Percentiles rank a stretch among this genome's conserved stretches.
These are phyloP conservation scores for Hirtodrosophila duncani DNA, from an alignment of 2,888 invertebrate genomes.

Conservation along the genomic window DNA sequence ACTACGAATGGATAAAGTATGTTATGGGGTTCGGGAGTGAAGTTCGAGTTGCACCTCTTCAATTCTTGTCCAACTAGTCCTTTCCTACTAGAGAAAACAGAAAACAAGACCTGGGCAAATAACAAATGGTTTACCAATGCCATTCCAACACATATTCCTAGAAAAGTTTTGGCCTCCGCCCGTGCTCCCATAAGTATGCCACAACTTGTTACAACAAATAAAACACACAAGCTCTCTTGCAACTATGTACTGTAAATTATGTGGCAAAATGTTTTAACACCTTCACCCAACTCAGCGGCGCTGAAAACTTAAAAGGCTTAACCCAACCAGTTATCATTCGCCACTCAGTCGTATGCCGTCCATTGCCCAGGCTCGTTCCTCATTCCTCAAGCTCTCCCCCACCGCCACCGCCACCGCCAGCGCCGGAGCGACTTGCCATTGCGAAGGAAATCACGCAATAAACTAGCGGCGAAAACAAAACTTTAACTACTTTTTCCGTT, in stretches of 20 bases:
- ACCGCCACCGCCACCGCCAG: background rate
- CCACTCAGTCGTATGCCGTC: conserved; percentile 19
- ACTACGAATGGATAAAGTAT: too few species aligned
- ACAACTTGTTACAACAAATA: conserved; percentile 46
- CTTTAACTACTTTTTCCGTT: conserved; percentile 71
- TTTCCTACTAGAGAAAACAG: too few species aligned
- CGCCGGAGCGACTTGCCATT: conserved; percentile 37
- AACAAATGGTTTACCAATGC: too few species aligned
- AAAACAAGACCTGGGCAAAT: too few species aligned
- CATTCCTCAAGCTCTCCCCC: background rate
- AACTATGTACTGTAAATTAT: conserved; percentile 55
- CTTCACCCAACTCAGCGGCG: conserved; percentile 5
- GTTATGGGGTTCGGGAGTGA: too few species aligned
- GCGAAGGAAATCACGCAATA: conserved; percentile 69
- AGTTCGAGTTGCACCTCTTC: too few species aligned
- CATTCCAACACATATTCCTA: background rate
- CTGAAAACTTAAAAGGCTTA: background rate
- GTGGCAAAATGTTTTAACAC: conserved; percentile 46
- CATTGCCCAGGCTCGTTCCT: background rate
- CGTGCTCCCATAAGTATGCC: conserved; percentile 23
- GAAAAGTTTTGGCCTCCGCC: background rate
- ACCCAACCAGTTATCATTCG: conserved; percentile 26
- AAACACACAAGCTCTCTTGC: conserved; percentile 39
- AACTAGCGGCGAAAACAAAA: conserved; percentile 67
- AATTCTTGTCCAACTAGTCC: too few species aligned